These are phyloP conservation scores for Ophiodon elongatus DNA, from an alignment of 2,113 vertebrate genomes.

Conservation along the genomic window DNA sequence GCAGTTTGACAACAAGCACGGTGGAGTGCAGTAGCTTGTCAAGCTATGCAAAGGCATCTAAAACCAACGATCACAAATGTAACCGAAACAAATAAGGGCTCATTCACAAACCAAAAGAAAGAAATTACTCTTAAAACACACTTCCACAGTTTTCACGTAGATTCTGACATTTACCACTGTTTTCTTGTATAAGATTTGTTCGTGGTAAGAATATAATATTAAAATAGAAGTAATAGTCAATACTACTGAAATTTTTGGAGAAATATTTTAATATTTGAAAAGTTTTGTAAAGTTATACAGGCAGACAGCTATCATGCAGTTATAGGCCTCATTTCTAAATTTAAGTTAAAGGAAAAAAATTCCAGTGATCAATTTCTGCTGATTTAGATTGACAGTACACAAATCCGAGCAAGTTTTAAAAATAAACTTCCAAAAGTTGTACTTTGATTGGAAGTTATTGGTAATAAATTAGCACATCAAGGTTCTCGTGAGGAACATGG, in stretches of 20 bases:
- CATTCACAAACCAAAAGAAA: background rate
- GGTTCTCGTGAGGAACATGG: slow-evolving; percentile 12
- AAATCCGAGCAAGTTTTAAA: slow-evolving; percentile 24
- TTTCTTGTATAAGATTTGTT: background rate
- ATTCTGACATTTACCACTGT: too few relatives aligned
- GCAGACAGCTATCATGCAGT: background rate
- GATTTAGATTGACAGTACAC: background rate
- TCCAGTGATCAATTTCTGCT: background rate
- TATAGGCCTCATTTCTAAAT: background rate
- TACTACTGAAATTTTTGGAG: background rate
- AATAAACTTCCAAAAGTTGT: slow-evolving; percentile 41
- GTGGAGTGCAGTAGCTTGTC: background rate
- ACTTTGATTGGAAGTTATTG: slow-evolving; percentile 43
- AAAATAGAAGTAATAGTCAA: background rate
- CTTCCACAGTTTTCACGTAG: too few relatives aligned
- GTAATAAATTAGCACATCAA: slow-evolving; percentile 53
- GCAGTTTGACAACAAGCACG: background rate
- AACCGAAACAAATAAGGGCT: too few relatives aligned
- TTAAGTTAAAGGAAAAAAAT: background rate
- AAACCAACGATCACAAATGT: too few relatives aligned
- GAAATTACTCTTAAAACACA: too few relatives aligned
- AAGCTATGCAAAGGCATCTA: background rate
- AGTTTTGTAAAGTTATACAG: background rate
- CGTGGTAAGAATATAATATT: background rate
- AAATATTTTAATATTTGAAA: background rate